phyloP scores from a whole-genome alignment of 2,888 invertebrate genomes.

The Xanthorhoe designata region DNA sequence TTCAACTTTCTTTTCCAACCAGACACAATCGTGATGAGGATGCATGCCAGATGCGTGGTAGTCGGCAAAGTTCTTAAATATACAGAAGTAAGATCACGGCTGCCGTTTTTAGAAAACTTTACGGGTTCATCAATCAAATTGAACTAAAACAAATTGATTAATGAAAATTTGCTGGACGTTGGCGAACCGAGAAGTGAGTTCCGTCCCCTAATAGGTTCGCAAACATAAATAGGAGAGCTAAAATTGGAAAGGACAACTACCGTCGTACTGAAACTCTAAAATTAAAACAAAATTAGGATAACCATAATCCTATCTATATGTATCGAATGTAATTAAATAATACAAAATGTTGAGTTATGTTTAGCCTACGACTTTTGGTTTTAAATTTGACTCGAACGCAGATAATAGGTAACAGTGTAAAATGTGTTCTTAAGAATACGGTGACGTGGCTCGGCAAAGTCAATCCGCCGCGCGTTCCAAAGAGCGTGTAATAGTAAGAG shows the following conservation, averaged over 20 bases:
- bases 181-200: not conserved
- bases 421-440: no score
- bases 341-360: no score
- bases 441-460: no score
- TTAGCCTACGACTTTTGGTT: no score
- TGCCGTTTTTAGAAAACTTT: not conserved
- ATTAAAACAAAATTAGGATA: not conserved
- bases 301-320: not conserved
- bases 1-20: no score
- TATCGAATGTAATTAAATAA: no score
- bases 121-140: slow-evolving; percentile 5
- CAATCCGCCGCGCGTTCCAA: no score
- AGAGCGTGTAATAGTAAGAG: no score
- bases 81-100: not conserved
- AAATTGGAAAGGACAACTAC: not conserved
- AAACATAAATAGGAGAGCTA: not conserved
- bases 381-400: no score
- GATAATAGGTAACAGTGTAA: no score
- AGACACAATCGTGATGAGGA: no score
- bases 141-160: slow-evolving; percentile 11
- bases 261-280: not conserved
- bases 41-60: no score
- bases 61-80: not conserved
- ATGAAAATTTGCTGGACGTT: slow-evolving; percentile 16
- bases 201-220: slow-evolving; percentile 8